Evolutionary conservation across 2,113 vertebrate genomes (phyloP).

Genomic region (Channa maculata): DNA sequence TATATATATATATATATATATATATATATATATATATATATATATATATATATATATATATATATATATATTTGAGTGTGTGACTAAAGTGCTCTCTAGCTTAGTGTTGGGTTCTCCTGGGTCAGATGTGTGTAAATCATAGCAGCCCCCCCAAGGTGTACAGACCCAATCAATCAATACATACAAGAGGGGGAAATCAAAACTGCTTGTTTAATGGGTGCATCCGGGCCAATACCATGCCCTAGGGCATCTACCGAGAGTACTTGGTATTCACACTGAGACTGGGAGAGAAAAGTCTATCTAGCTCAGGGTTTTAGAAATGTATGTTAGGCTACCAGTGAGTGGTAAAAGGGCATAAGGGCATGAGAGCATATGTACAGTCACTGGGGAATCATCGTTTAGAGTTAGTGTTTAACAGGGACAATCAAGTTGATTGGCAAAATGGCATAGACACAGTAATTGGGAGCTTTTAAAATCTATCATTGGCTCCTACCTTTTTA

Average conservation of each 20-base stretch:
- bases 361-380: slow-evolving; percentile 8
- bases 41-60: too few species aligned
- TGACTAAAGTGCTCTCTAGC: slow-evolving; percentile 23
- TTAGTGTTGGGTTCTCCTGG: slow-evolving; percentile 30
- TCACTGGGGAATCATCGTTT: slow-evolving; percentile 13
- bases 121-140: slow-evolving; percentile 72
- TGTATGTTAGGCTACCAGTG: slow-evolving; percentile 16
- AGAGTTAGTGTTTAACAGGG: slow-evolving; percentile 25
- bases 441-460: background rate
- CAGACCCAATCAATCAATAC: slow-evolving; percentile 66
- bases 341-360: background rate
- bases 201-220: slow-evolving; percentile 76
- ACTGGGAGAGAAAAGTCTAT: slow-evolving; percentile 26
- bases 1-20: too few species aligned
- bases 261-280: slow-evolving; percentile 57
- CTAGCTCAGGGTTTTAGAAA: slow-evolving; percentile 28
- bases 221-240: slow-evolving; percentile 50
- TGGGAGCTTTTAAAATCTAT: background rate
- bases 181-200: slow-evolving; percentile 72
- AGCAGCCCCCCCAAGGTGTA: slow-evolving; percentile 48
- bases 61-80: too few species aligned
- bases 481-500: slow-evolving; percentile 88
- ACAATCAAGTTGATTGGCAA: slow-evolving; percentile 28
- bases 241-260: slow-evolving; percentile 51
- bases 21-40: too few species aligned